phyloP scores from a whole-genome alignment of 2,797 vertebrate genomes.

The Philypnodon macrostomus region DNA sequence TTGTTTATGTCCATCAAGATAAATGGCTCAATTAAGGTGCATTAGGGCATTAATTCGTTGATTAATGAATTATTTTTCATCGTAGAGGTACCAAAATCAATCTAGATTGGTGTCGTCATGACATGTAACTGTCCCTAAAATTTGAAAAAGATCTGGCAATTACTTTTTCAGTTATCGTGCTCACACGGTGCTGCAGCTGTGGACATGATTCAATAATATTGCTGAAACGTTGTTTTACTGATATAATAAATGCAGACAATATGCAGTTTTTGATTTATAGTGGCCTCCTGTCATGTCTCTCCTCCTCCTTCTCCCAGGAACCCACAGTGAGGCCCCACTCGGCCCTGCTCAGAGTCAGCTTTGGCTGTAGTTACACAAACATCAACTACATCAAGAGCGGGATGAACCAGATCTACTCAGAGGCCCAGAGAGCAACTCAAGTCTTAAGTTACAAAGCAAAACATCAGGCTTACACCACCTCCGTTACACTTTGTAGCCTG shows the following conservation, averaged over 20 bases:
- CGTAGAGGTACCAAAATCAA: too few species aligned
- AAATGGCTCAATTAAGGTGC: too few species aligned
- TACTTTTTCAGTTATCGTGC: too few species aligned
- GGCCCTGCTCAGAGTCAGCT: constrained; percentile 55
- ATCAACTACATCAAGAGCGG: constrained; percentile 63
- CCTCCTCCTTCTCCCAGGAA: constrained; percentile 14
- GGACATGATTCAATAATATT: too few species aligned
- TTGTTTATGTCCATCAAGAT: too few species aligned
- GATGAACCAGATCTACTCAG: constrained; percentile 55
- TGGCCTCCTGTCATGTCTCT: constrained; percentile 29
- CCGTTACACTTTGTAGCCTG: constrained; percentile 53
- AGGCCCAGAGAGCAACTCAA: constrained; percentile 58
- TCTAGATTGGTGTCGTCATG: too few species aligned
- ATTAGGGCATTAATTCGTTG: too few species aligned
- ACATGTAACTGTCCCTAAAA: too few species aligned
- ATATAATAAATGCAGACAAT: constrained; percentile 41
- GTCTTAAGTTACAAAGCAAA: constrained; percentile 76
- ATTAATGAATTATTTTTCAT: too few species aligned
- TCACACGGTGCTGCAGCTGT: too few species aligned
- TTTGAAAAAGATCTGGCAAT: too few species aligned
- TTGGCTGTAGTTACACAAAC: constrained; percentile 69
- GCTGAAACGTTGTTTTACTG: too few species aligned
- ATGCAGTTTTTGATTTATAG: constrained; percentile 27
- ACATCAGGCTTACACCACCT: constrained; percentile 50
- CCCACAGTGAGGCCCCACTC: constrained; percentile 37